phyloP scores from a whole-genome alignment of 2,113 vertebrate species.

The Vireo altiloquus region DNA sequence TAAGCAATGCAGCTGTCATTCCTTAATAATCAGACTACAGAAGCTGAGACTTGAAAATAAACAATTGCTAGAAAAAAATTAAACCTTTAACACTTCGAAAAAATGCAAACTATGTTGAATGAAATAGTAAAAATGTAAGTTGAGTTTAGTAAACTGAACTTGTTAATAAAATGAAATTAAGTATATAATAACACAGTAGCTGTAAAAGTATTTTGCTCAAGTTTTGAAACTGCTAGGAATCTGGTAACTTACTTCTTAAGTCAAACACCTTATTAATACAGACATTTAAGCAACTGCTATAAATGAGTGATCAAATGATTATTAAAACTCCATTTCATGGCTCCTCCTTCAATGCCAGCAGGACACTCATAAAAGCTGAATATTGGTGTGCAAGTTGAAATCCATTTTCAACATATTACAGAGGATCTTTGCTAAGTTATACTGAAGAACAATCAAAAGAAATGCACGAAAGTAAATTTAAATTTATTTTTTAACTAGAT shows the following conservation, averaged over 20 bases:
- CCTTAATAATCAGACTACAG: slow-evolving; percentile 8
- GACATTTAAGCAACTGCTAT: slow-evolving; percentile 81
- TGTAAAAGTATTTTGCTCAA: slow-evolving; percentile 42
- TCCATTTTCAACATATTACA: neutral
- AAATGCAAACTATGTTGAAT: slow-evolving; percentile 47
- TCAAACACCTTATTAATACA: slow-evolving; percentile 69
- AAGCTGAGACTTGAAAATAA: neutral
- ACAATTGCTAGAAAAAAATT: slow-evolving; percentile 52
- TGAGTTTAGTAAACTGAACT: slow-evolving; percentile 27
- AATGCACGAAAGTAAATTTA: neutral
- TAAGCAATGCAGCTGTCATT: slow-evolving; percentile 33
- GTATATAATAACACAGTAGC: slow-evolving; percentile 28
- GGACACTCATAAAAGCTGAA: neutral
- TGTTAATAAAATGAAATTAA: slow-evolving; percentile 17
- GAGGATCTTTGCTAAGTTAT: neutral
- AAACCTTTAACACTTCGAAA: slow-evolving; percentile 44
- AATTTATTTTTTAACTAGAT: slow-evolving; percentile 5
- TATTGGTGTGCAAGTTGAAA: neutral
- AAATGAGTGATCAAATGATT: slow-evolving; percentile 87
- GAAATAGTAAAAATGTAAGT: slow-evolving; percentile 47
- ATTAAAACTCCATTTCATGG: slow-evolving; percentile 69
- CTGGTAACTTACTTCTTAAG: slow-evolving; percentile 65
- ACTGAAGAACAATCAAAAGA: slow-evolving; percentile 13
- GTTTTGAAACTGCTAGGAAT: slow-evolving; percentile 67
- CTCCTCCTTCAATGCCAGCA: slow-evolving; percentile 45